Percentiles rank a stretch among this genome's conserved stretches.
Evolutionary conservation across 2,888 invertebrate species (phyloP).

Genomic region (Hirtodrosophila alboralis): DNA sequence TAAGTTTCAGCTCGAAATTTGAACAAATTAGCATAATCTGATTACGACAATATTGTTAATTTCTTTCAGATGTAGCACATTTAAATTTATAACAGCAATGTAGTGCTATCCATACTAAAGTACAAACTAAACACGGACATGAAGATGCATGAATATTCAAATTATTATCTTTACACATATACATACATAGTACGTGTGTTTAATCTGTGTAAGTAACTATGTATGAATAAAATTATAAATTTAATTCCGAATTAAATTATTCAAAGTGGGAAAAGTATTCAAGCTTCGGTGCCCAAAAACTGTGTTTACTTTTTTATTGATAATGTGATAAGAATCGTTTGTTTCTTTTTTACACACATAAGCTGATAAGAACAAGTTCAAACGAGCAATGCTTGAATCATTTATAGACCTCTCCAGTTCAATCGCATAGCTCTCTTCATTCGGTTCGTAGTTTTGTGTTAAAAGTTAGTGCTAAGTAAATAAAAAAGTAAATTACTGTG

Average conservation of each 20-base stretch:
- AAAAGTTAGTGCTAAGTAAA: background rate
- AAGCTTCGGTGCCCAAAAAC: background rate
- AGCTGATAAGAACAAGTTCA: slow-evolving; percentile 33
- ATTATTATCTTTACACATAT: slow-evolving; percentile 1
- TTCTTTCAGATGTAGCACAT: slow-evolving; percentile 7
- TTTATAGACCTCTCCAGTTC: slow-evolving; percentile 21
- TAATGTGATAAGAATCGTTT: slow-evolving; percentile 37
- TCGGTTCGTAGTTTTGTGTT: background rate
- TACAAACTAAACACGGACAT: slow-evolving; percentile 1
- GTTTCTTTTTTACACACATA: slow-evolving; percentile 2
- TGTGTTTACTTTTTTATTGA: background rate
- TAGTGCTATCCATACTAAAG: background rate
- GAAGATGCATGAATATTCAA: slow-evolving; percentile 1
- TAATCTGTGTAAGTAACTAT: background rate
- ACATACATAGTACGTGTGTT: no score
- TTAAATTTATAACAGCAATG: background rate
- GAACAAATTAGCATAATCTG: no score
- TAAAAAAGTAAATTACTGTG: no score
- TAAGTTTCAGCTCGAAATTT: no score
- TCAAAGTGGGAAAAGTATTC: background rate
- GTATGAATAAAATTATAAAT: no score
- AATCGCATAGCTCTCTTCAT: slow-evolving; percentile 5
- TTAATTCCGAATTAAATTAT: no score
- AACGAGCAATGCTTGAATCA: slow-evolving; percentile 7
- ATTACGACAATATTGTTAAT: no score